Percentiles rank a stretch among this genome's conserved stretches.
phyloP scores from a whole-genome alignment of 2,888 invertebrate genomes.

The Nemurella pictetii region DNA sequence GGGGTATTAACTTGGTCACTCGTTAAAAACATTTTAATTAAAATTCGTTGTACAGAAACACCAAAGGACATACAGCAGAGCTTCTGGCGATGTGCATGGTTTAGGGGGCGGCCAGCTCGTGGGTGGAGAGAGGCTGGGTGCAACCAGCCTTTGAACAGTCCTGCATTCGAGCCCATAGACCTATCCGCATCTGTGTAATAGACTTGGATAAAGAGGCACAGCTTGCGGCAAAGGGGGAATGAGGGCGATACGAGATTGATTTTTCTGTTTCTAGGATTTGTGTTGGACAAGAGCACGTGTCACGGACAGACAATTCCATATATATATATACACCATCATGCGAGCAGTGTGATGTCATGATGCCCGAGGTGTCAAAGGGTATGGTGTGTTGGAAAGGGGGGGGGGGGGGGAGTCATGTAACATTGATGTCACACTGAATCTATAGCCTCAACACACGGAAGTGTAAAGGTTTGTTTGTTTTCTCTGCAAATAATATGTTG shows the following conservation, averaged over 20 bases:
- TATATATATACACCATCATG: no score
- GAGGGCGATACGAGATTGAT: constrained; percentile 13
- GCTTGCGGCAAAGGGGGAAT: constrained; percentile 7
- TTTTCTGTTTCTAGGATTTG: constrained; percentile 24
- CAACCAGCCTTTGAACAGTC: neutral
- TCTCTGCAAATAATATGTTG: no score
- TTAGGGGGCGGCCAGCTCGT: no score
- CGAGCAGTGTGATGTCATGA: neutral
- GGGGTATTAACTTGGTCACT: neutral
- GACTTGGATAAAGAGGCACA: no score
- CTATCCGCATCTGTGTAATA: constrained; percentile 16
- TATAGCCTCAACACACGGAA: neutral
- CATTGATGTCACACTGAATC: neutral
- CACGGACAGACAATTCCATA: no score
- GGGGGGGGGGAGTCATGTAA: neutral
- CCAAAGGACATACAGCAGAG: constrained; percentile 22
- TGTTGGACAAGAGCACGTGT: constrained; percentile 19
- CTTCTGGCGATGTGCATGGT: neutral
- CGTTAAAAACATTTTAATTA: constrained; percentile 27
- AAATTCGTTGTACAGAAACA: constrained; percentile 16
- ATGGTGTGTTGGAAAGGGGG: neutral
- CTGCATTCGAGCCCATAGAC: neutral
- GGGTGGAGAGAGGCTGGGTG: neutral
- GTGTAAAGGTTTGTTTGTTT: neutral
- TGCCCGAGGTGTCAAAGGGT: neutral